Base-by-base conservation (phyloP, 1,140 invertebrate species). In the Panagrolaimus sp. region DNA sequence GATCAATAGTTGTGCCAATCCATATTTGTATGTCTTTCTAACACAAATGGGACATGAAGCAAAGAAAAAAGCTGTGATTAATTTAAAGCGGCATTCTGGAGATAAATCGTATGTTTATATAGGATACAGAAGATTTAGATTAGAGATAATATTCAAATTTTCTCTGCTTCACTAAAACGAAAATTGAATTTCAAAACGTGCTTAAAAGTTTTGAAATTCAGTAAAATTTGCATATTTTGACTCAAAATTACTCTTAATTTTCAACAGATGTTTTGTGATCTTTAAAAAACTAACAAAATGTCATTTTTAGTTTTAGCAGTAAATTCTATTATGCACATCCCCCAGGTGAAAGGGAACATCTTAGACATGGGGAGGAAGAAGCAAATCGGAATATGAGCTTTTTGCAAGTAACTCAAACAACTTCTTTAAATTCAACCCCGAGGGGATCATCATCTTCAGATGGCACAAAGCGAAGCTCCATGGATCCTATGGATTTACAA, bases 1-100 rank as follows among this genome's bases (percentile, higher is more conserved):
- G 0, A 83, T 94, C 15, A 94, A 94, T 84, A 90, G 91, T 0
- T 92, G 91, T 79, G 90, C 91, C 26, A 94, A 94, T 86, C 92
- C 92, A 17, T 93, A 93, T 84, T 84, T 94, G 0, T 94, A 94
- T 83, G 92, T 91, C 6, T 90, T 94, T 69, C 84, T 93, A 63
- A 76, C 74, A 6, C 52, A 66, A 21, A 79, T 76, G 43, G 80
- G 74, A 55, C 68, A 65, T 15, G 74, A 79, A 46, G 77, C 73
- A 17, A 75, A 78, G 38, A 45, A 48, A n/a, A 79, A 78, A 62
- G 63, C 73, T 28, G 28, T 58, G 14, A 26, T 58, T 12, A 58
- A 58, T 28, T 58, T 58, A 28, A 58, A 58, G 52, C 52, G 52
- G 15, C 52, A 58, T 21, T 21, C 43, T 64, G n/a, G 26, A 45